phyloP scores from a whole-genome alignment of 2,888 invertebrate species.

The Ormyrus labotus region DNA sequence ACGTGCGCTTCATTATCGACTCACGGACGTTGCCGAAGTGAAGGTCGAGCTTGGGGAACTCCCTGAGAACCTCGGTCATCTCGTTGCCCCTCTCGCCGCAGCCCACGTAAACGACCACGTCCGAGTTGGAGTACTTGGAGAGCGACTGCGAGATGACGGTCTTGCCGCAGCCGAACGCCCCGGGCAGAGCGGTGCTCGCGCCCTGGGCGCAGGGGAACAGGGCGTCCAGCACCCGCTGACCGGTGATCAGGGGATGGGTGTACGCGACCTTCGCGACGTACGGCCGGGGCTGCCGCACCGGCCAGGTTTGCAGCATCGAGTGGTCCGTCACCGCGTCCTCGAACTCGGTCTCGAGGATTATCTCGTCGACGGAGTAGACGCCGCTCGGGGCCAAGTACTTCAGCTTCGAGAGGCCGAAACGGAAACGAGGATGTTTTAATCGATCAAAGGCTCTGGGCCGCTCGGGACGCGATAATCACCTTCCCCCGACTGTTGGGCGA shows the following conservation, averaged over 20 bases:
- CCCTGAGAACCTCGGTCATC: conserved; percentile 84
- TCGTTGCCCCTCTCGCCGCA: conserved; percentile 86
- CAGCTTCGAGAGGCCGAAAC: conserved; percentile 72
- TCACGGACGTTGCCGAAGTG: conserved; percentile 81
- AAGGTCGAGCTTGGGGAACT: conserved; percentile 83
- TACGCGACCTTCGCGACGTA: conserved; percentile 96
- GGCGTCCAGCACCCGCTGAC: conserved; percentile 96
- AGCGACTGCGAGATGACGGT: conserved; percentile 85
- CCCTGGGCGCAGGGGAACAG: conserved; percentile 98
- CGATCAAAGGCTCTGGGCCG: not conserved
- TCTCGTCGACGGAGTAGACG: conserved; percentile 93
- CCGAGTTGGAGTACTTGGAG: conserved; percentile 85
- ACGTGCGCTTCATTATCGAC: conserved; percentile 85
- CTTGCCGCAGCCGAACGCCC: conserved; percentile 86
- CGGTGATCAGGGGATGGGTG: conserved; percentile 96
- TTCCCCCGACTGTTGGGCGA: conserved; percentile 95
- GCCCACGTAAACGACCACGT: conserved; percentile 85
- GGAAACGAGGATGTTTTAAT: not conserved
- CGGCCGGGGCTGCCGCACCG: conserved; percentile 96
- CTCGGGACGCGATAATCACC: conserved; percentile 64
- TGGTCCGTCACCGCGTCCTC: conserved; percentile 92
- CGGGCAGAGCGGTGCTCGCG: conserved; percentile 87
- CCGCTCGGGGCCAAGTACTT: conserved; percentile 94
- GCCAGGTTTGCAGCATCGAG: conserved; percentile 98
- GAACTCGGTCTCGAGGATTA: conserved; percentile 96